Evolutionary conservation across 2,888 invertebrate species (phyloP).

Genomic region (Neocrepidodera transversa): DNA sequence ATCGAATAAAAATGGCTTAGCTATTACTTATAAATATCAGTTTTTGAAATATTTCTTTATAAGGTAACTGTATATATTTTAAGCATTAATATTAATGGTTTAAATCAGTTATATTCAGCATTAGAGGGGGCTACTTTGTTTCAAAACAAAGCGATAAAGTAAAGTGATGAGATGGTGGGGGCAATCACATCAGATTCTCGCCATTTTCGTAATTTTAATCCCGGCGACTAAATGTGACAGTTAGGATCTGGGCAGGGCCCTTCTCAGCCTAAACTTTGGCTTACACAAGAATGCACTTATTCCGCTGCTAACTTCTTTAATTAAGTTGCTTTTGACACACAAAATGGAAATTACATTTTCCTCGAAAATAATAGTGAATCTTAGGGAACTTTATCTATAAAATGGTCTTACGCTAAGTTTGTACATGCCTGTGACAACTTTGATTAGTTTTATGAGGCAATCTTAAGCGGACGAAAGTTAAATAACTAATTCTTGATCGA

Average conservation of each 20-base stretch:
- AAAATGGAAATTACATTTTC: conserved; percentile 56
- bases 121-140: neutral
- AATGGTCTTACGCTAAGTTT: conserved; percentile 38
- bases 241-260: conserved; percentile 49
- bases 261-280: conserved; percentile 49
- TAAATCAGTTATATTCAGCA: too few relatives aligned
- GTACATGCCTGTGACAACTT: conserved; percentile 41
- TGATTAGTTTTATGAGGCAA: conserved; percentile 36
- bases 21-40: too few relatives aligned
- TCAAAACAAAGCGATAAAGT: neutral
- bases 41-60: too few relatives aligned
- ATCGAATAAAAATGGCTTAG: too few relatives aligned
- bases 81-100: too few relatives aligned
- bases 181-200: conserved; percentile 16
- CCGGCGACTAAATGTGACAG: conserved; percentile 51
- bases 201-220: conserved; percentile 41
- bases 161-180: conserved; percentile 1
- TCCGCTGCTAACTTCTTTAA: conserved; percentile 58
- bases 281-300: conserved; percentile 61
- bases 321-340: conserved; percentile 59
- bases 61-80: too few relatives aligned
- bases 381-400: conserved; percentile 40
- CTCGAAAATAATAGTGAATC: conserved; percentile 50
- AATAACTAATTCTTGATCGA: conserved; percentile 23
- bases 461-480: conserved; percentile 9